Evolutionary conservation across 2,797 vertebrate genomes (phyloP).

Genomic region (Danionella dracula): DNA sequence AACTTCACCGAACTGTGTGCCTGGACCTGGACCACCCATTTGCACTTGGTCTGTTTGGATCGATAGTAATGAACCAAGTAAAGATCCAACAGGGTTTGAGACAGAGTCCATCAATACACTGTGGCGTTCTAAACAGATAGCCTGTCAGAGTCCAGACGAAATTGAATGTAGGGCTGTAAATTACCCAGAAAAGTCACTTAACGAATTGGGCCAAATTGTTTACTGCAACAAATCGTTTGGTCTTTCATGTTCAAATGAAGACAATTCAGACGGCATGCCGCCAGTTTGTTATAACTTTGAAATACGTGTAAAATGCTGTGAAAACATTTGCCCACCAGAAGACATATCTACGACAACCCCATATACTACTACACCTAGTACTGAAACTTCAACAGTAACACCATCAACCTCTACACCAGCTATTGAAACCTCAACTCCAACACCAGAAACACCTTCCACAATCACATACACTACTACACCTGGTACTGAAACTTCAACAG

Average conservation of each 20-base stretch:
- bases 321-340: neutral
- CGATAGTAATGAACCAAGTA: conserved; percentile 50
- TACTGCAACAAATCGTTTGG: conserved; percentile 63
- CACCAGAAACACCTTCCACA: too few species aligned
- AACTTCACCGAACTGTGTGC: neutral
- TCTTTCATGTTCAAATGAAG: conserved; percentile 59
- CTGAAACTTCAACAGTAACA: too few species aligned
- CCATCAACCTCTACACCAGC: too few species aligned
- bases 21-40: conserved; percentile 52
- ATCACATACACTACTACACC: too few species aligned
- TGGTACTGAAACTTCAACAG: too few species aligned
- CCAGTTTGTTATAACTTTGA: conserved; percentile 70
- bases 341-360: too few species aligned
- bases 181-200: conserved; percentile 38
- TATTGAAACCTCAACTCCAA: too few species aligned
- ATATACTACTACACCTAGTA: too few species aligned
- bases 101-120: conserved; percentile 67
- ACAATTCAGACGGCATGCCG: conserved; percentile 52
- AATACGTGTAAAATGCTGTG: conserved; percentile 69
- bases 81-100: conserved; percentile 60
- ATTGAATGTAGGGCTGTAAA: conserved; percentile 69
- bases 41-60: conserved; percentile 78
- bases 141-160: conserved; percentile 55
- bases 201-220: conserved; percentile 56
- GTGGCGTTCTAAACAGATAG: conserved; percentile 48